Base-by-base conservation (phyloP, 2,888 invertebrate genomes). In the Spilarctia lutea region DNA sequence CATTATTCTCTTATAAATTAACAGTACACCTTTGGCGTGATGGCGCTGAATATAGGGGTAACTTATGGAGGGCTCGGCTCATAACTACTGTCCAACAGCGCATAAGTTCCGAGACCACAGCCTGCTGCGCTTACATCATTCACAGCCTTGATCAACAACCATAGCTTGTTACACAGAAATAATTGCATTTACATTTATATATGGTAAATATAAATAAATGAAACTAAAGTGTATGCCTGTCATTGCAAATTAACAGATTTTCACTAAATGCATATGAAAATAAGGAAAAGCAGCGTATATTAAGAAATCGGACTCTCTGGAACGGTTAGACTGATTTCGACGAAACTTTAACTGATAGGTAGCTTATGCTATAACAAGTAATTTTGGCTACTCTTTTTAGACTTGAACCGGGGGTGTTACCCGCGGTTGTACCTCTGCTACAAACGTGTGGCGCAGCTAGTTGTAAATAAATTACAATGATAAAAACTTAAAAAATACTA, bases 21-120 rank as follows among this genome's bases (percentile, higher is more conserved):
- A 27, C 24, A 24, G 35, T 13, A 87, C 79, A 85, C 75, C 65
- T 67, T 79, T 84, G 83, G 86, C 88, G 89, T 92, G 91, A 91
- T 91, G 90, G 88, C 92, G 91, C 20, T 91, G 91, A 91, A 91
- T 91, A 91, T 91, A 89, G 83, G 83, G 88, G 89, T 93, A 91
- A 94, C 90, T 94, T 93, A 94, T 91, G 88, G 86, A 82, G 87
- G 89, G 88, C 82, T 82, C 82, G 86, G 91, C 91, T 93, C 93
- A 94, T 94, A 94, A 94, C 94, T 94, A 94, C 82, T 86, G 91
- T 87, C 91, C 90, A 88, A 89, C 89, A 88, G 91, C 88, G 90
- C 93, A 94, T 94, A 94, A 94, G 93, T 94, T 93, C 90, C 88
- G 89, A 87, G 88, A 92, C 94, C 94, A 91, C 94, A 94, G 85